Base-by-base conservation (phyloP, 2,797 vertebrate species). In the Clamator glandarius region DNA sequence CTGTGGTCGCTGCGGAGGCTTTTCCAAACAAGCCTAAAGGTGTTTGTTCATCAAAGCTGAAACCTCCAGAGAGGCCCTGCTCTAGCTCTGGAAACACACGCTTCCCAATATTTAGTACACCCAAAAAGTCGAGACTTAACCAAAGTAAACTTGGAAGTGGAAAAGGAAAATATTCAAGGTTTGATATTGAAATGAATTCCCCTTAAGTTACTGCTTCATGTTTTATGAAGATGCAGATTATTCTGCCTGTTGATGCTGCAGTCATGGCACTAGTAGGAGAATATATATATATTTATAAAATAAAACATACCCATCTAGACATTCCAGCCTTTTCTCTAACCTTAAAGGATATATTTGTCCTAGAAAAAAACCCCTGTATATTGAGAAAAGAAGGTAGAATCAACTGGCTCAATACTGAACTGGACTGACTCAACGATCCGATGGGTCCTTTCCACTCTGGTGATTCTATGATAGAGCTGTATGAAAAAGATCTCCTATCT, bases 41-140 rank as follows among this genome's bases (percentile, higher is more conserved):
- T 82, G 90, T 95, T 94, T 91, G 92, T 9, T 88, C 95, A 54
- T 42, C 90, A 51, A 68, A 96, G 90, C 85, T 14, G 64, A 87
- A 46, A 69, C 33, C 48, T 89, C 42, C 72, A 89, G 81, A 31
- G 18, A 87, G 66, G 44, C 42, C 63, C 6, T 11, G 52, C 62
- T 33, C 19, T 4, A 84, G 46, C 68, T 5, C 72, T 82, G 82
- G 13, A 86, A 89, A 80, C 78, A 77, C 21, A 31, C 1, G 5
- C 52, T 85, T 64, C 73, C 84, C 84, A 33, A 26, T 11, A 89
- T 33, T n/a, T 41, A 63, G 52, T 2, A 0, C 39, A 33, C 68
- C 78, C 83, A 17, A 79, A 90, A 73, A 1, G 5, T 21, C 81
- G 87, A 93, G 81, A 70, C 12, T 8, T 8, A 59, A 81, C 72